Conservation (phyloP, 1,140 invertebrate genomes). For the Triops longicaudatus region DNA sequence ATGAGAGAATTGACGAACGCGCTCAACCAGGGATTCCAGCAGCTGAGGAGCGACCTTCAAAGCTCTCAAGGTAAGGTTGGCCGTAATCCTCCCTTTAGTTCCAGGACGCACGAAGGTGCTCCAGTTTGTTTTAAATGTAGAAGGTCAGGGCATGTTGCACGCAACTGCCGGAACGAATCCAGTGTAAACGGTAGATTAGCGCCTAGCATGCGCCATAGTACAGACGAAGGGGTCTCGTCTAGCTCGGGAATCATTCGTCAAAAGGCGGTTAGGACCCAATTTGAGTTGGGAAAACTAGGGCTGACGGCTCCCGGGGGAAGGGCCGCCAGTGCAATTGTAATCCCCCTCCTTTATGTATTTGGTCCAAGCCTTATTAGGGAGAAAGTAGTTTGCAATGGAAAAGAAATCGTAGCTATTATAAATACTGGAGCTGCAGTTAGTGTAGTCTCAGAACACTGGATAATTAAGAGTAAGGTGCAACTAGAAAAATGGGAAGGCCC, state of each 20-base stretch:
- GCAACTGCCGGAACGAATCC: background rate
- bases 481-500: constrained; percentile 11
- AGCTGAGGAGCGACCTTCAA: background rate
- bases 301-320: background rate
- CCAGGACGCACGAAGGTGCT: background rate
- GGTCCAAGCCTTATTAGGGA: background rate
- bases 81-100: background rate
- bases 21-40: background rate
- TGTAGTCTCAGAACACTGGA: background rate
- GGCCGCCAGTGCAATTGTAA: background rate
- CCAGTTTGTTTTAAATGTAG: background rate
- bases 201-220: background rate
- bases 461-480: background rate
- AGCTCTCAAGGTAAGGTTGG: background rate
- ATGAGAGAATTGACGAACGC: background rate
- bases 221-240: background rate
- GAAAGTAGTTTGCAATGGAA: background rate
- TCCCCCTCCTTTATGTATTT: background rate
- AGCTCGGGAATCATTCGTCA: background rate
- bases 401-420: background rate
- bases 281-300: background rate
- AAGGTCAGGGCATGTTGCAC: background rate
- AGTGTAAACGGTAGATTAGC: background rate
- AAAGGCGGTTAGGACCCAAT: background rate
- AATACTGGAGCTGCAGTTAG: background rate